Evolutionary conservation across 2,888 invertebrate species (phyloP).

Genomic region (Sarcophaga carnaria): DNA sequence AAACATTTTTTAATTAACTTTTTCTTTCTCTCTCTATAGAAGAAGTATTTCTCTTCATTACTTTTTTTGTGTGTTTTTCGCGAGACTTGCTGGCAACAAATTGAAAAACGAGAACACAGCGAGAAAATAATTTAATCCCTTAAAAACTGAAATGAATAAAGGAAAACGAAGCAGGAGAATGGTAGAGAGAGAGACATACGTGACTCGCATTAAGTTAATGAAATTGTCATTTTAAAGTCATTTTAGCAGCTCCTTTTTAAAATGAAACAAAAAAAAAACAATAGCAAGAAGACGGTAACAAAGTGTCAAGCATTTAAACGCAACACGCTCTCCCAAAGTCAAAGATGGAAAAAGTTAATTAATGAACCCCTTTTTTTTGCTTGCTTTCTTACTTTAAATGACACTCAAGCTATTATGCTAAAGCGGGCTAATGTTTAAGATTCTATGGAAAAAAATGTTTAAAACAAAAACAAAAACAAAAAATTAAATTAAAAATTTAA

Average conservation of each 20-base stretch:
- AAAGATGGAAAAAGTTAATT: constrained; percentile 46
- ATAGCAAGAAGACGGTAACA: constrained; percentile 29
- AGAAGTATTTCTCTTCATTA: no score
- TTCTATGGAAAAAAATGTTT: not conserved
- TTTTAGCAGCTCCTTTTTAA: constrained; percentile 26
- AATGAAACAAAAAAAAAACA: not conserved
- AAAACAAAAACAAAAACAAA: not conserved
- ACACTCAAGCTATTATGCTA: constrained; percentile 11
- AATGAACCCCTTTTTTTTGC: constrained; percentile 56
- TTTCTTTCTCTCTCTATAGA: constrained; percentile 2
- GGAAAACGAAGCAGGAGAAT: constrained; percentile 13
- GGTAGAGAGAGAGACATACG: constrained; percentile 45
- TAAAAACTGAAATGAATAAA: constrained; percentile 9
- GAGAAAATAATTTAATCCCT: constrained; percentile 58
- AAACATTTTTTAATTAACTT: constrained; percentile 64
- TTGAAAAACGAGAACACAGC: constrained; percentile 19
- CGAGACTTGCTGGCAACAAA: constrained; percentile 48
- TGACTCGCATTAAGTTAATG: constrained; percentile 68
- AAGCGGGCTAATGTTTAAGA: constrained; percentile 26
- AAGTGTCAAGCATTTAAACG: constrained; percentile 57
- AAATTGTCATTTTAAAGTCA: constrained; percentile 66
- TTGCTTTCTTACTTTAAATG: constrained; percentile 39
- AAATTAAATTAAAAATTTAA: constrained; percentile 22
- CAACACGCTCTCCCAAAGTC: not conserved
- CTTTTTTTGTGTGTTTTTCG: not conserved